Evolutionary conservation across 2,797 vertebrate genomes (phyloP).

Genomic region (Sebastes minor): DNA sequence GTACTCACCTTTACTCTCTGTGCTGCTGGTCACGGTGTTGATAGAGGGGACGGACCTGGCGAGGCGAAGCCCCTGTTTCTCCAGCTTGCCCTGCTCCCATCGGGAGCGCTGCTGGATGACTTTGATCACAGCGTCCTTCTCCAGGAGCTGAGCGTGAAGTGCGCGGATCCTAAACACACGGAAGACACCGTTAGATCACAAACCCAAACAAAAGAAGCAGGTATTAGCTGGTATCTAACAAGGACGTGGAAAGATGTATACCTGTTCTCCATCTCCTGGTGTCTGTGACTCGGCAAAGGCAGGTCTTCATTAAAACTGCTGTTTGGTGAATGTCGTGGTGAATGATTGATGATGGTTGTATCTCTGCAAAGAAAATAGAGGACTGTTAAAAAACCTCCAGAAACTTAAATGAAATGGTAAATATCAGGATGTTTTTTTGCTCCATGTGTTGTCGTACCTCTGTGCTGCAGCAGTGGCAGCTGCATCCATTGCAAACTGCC

Average conservation of each 20-base stretch:
- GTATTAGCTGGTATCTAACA: neutral
- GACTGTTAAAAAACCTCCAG: neutral
- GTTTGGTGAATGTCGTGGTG: conserved; percentile 92
- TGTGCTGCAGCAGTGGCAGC: conserved; percentile 95
- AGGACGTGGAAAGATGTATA: conserved; percentile 39
- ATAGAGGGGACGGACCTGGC: conserved; percentile 94
- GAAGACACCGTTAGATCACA: conserved; percentile 10
- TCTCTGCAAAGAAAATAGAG: conserved; percentile 75
- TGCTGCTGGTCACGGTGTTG: conserved; percentile 63
- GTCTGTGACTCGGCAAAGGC: conserved; percentile 86
- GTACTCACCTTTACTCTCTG: conserved; percentile 81
- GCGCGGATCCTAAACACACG: conserved; percentile 85
- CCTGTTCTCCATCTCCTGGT: conserved; percentile 98
- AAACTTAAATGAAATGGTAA: neutral
- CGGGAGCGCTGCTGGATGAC: conserved; percentile 93
- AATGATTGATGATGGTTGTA: conserved; percentile 96
- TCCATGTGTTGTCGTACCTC: conserved; percentile 66
- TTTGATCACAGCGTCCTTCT: conserved; percentile 96
- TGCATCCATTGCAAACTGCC: conserved; percentile 97
- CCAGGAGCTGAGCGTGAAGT: conserved; percentile 93
- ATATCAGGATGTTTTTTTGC: neutral
- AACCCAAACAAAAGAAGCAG: neutral
- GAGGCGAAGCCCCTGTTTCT: conserved; percentile 86
- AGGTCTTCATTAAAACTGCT: conserved; percentile 94
- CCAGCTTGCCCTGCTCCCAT: conserved; percentile 85